Percentiles rank a stretch among this genome's conserved stretches.
phyloP scores from a whole-genome alignment of 2,888 invertebrate genomes.

The Lacanobia oleracea region DNA sequence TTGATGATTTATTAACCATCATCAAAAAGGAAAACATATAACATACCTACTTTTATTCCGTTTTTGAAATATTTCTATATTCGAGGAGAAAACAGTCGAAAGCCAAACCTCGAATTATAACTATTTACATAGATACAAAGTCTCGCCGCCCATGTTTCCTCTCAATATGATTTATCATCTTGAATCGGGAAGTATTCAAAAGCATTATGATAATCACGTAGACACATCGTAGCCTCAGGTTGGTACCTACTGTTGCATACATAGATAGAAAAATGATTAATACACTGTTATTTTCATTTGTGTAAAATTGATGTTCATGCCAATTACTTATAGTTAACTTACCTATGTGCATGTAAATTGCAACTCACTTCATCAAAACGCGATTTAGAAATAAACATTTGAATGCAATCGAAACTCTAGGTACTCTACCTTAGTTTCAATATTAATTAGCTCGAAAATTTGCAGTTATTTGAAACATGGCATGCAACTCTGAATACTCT shows the following conservation, averaged over 20 bases:
- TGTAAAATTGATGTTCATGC: neutral
- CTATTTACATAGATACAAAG: too few species aligned
- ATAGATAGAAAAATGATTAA: slow-evolving; percentile 1
- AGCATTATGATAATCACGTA: slow-evolving; percentile 1
- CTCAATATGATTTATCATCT: slow-evolving; percentile 5
- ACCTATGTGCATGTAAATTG: neutral
- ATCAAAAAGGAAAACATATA: too few species aligned
- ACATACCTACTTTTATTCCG: too few species aligned
- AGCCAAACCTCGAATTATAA: too few species aligned
- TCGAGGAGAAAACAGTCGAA: too few species aligned
- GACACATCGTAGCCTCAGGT: neutral
- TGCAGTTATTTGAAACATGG: neutral
- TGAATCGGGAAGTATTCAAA: slow-evolving; percentile 6
- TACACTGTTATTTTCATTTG: neutral
- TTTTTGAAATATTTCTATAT: too few species aligned
- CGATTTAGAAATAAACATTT: neutral
- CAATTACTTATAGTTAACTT: neutral
- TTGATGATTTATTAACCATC: too few species aligned
- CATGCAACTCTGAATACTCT: neutral
- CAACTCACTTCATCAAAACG: neutral
- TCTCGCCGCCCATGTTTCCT: too few species aligned
- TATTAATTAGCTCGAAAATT: neutral
- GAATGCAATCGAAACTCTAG: neutral
- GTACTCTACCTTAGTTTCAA: too few species aligned
- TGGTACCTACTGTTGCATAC: neutral